Evolutionary conservation across 92 coral and sea anemone genomes (phyloP).

Genomic region (Heteractis magnifica): DNA sequence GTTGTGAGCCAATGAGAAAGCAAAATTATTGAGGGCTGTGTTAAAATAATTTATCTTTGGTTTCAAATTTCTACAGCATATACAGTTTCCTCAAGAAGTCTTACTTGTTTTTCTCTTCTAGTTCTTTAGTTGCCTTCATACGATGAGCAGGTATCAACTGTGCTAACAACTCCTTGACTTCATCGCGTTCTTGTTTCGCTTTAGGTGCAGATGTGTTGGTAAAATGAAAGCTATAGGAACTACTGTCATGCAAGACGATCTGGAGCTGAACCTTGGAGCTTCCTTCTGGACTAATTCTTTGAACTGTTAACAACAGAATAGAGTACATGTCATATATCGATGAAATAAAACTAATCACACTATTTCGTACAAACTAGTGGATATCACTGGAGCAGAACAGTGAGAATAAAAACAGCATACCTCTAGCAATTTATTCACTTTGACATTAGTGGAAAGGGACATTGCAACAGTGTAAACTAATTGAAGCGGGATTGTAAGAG

Average conservation of each 20-base stretch:
- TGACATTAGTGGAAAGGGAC: too few relatives aligned
- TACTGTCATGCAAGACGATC: constrained; percentile 85
- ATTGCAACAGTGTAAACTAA: too few relatives aligned
- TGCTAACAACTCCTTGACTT: constrained; percentile 82
- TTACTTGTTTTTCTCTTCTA: constrained; percentile 93
- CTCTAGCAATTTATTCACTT: too few relatives aligned
- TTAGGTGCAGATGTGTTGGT: constrained; percentile 53
- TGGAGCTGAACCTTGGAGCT: constrained; percentile 93
- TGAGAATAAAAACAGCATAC: too few relatives aligned
- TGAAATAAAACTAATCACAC: not conserved
- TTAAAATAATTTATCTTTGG: too few relatives aligned
- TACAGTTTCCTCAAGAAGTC: not conserved
- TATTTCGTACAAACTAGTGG: not conserved
- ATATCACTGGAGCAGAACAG: too few relatives aligned
- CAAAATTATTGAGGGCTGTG: too few relatives aligned
- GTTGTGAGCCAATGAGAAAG: too few relatives aligned
- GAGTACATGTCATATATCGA: not conserved
- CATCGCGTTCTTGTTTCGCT: constrained; percentile 90
- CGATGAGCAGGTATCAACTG: constrained; percentile 97
- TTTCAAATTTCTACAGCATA: not conserved
- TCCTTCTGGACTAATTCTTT: constrained; percentile 94
- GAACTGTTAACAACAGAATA: constrained; percentile 42
- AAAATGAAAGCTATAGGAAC: constrained; percentile 85
- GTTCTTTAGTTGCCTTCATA: constrained; percentile 87
- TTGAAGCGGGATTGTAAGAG: too few relatives aligned